phyloP scores from a whole-genome alignment of 2,888 invertebrate species.

The Drosophila monieri region DNA sequence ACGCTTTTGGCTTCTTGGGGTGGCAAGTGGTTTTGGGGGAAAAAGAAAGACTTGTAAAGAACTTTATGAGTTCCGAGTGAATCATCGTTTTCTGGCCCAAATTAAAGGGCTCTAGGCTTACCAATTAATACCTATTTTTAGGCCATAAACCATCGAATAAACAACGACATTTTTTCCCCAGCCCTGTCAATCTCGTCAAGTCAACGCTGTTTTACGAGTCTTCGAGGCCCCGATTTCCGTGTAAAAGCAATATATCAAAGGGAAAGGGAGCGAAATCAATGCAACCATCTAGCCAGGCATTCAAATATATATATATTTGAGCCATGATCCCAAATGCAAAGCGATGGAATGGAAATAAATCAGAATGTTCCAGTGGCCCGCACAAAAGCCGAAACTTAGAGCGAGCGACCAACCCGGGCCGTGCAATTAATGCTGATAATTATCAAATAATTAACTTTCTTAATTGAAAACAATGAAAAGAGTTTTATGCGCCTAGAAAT shows the following conservation, averaged over 20 bases:
- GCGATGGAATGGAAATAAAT: conserved; percentile 52
- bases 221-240: conserved; percentile 42
- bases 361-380: conserved; percentile 54
- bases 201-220: conserved; percentile 28
- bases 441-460: conserved; percentile 82
- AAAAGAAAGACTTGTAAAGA: conserved; percentile 3
- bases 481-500: conserved; percentile 58
- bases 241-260: conserved; percentile 51
- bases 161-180: conserved; percentile 17
- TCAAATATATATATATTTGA: conserved; percentile 47
- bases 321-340: conserved; percentile 13
- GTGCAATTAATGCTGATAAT: conserved; percentile 81
- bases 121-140: conserved; percentile 27
- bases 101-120: not conserved
- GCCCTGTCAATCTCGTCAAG: conserved; percentile 25
- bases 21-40: conserved; percentile 12
- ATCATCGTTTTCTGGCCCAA: not conserved
- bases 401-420: conserved; percentile 18
- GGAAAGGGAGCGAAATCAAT: conserved; percentile 49
- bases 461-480: conserved; percentile 82
- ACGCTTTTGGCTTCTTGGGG: not conserved
- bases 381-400: conserved; percentile 33
- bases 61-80: not conserved
- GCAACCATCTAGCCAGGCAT: conserved; percentile 37
- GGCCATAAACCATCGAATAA: conserved; percentile 12